These are phyloP conservation scores for Aleiodes leptofemur DNA, from an alignment of 2,888 invertebrate genomes.

Conservation along the genomic window DNA sequence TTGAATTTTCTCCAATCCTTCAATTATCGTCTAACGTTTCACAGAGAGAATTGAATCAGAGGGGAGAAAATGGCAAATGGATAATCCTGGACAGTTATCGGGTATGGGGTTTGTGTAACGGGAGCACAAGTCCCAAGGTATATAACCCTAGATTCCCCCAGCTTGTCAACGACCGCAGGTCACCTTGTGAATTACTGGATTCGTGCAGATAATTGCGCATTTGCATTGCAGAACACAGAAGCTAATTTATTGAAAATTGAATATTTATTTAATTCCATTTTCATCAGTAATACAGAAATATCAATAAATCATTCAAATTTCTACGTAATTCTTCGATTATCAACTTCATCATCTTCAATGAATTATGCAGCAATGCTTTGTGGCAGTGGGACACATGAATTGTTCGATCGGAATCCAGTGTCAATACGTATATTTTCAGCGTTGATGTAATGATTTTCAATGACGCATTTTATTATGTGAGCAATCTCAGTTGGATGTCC, in stretches of 20 bases:
- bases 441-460: constrained; percentile 34
- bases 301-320: background rate
- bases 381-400: constrained; percentile 9
- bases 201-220: constrained; percentile 7
- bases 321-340: background rate
- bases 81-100: constrained; percentile 23
- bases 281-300: background rate
- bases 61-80: background rate
- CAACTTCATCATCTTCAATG: background rate
- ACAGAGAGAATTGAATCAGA: background rate
- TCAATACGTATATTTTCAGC: constrained; percentile 30
- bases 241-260: background rate
- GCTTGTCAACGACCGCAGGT: constrained; percentile 21
- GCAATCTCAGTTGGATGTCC: constrained; percentile 11
- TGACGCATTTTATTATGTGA: constrained; percentile 32
- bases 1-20: constrained; percentile 9
- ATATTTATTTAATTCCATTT: background rate
- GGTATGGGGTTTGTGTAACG: constrained; percentile 17
- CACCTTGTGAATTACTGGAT: constrained; percentile 13
- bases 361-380: constrained; percentile 1
- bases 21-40: constrained; percentile 31
- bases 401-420: constrained; percentile 17
- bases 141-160: background rate
- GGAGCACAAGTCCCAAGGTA: constrained; percentile 9
- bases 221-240: background rate